Percentiles rank a stretch among this genome's conserved stretches.
Conservation (phyloP, 1,140 invertebrate genomes). For the Aphidius gifuensis region DNA sequence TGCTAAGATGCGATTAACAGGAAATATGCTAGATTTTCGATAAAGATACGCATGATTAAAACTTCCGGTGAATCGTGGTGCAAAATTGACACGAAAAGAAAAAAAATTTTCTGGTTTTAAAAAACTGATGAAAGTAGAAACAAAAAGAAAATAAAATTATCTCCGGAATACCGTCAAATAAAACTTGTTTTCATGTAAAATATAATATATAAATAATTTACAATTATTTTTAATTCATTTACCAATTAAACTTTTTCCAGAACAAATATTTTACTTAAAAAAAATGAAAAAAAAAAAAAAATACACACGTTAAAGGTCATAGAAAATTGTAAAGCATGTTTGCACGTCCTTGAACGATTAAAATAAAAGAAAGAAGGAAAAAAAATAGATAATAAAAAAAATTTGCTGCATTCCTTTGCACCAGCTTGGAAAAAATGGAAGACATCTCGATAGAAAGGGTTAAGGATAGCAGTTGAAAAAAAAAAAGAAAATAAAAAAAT, state of each 20-base stretch:
- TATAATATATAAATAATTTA: too few species aligned
- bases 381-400: neutral
- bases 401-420: constrained; percentile 1
- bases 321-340: constrained; percentile 13
- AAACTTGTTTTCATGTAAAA: too few species aligned
- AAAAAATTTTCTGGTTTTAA: constrained; percentile 25
- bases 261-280: too few species aligned
- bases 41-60: constrained; percentile 7
- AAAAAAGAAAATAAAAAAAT: constrained; percentile 13
- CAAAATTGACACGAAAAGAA: constrained; percentile 1
- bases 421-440: constrained; percentile 1
- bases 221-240: too few species aligned
- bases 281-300: neutral
- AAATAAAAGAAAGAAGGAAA: neutral
- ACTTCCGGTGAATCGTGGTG: constrained; percentile 21
- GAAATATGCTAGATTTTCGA: constrained; percentile 9
- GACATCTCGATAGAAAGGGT: too few species aligned
- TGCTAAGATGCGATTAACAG: too few species aligned
- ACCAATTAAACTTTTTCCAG: too few species aligned
- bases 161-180: neutral
- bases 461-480: neutral
- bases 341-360: constrained; percentile 1
- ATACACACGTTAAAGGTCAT: constrained; percentile 3
- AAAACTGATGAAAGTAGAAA: neutral
- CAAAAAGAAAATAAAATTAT: neutral